Evolutionary conservation across 1,140 invertebrate genomes (phyloP).

Genomic region (Saccostrea cuccullata): DNA sequence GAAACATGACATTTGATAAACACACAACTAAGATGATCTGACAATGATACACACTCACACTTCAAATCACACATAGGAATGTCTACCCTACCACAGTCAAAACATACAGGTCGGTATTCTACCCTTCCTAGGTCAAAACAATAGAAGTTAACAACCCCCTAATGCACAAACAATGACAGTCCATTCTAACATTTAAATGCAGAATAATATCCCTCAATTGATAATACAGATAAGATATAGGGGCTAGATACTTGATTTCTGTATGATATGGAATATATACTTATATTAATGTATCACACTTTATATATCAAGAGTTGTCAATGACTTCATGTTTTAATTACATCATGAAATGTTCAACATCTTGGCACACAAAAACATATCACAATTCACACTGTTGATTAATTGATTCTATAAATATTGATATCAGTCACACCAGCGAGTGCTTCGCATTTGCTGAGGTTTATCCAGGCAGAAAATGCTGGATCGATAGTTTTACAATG

Average conservation of each 20-base stretch:
- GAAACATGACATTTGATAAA: background rate
- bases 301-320: background rate
- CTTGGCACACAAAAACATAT: conserved; percentile 28
- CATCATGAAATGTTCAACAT: conserved; percentile 11
- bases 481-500: background rate
- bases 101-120: background rate
- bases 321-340: background rate
- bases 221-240: background rate
- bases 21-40: background rate
- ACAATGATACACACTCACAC: conserved; percentile 25
- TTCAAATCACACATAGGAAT: conserved; percentile 27
- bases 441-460: background rate
- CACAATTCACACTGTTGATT: conserved; percentile 21
- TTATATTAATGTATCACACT: background rate
- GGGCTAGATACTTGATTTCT: background rate
- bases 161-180: background rate
- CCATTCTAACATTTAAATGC: background rate
- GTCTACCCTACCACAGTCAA: conserved; percentile 26
- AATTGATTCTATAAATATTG: background rate
- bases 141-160: background rate
- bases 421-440: background rate
- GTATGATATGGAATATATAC: conserved; percentile 4
- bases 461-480: background rate
- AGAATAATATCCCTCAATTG: background rate
- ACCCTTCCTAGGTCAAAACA: background rate